Base-by-base conservation (phyloP, 2,888 invertebrate genomes). In the Hoplodrina ambigua region DNA sequence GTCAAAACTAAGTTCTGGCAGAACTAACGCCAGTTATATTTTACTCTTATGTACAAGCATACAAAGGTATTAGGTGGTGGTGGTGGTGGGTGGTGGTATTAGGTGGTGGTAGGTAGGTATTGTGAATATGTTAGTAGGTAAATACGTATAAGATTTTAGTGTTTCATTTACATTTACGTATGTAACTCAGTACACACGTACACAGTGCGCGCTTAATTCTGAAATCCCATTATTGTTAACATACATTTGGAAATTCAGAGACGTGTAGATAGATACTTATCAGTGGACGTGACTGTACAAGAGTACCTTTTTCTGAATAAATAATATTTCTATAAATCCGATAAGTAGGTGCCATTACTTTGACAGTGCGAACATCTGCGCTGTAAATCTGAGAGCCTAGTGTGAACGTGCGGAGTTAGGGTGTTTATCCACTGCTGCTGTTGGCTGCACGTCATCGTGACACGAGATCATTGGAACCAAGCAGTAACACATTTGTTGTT, bases 141-240 rank as follows among this genome's bases (percentile, higher is more conserved):
- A 46, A 46, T 17, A 46, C 17, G 17, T 17, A 4, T 17, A 46
- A 46, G 5, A 46, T 46, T 15, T 46, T 17, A 17, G 17, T 54
- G 50, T 50, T 50, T 11, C 50, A 50, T 11, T 54, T n/a, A 17
- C 11, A 50, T 11, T 54, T 46, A 46, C 17, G 46, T 5, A 46
- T 11, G 3, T 20, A 25, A 44, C 7, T n/a, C 53, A 55, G 7
- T 15, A 46, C 44, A 52, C 11, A 52, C 11, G 8, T 41, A 37
- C 7, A 30, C 1, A 10, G 4, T 11, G 3, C 37, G 37, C 13
- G n/a, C 46, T 57, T 41, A 20, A 49, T 57, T 53, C 68, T 11
- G n/a, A 53, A 75, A 68, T 52, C 33, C n/a, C 13, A 75, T 67
- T 72, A 52, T 5, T 65, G n/a, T 50, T 25, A 46, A 37, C 66